Evolutionary conservation across 2,797 vertebrate species (phyloP).

Genomic region (Urocyon cinereoargenteus): DNA sequence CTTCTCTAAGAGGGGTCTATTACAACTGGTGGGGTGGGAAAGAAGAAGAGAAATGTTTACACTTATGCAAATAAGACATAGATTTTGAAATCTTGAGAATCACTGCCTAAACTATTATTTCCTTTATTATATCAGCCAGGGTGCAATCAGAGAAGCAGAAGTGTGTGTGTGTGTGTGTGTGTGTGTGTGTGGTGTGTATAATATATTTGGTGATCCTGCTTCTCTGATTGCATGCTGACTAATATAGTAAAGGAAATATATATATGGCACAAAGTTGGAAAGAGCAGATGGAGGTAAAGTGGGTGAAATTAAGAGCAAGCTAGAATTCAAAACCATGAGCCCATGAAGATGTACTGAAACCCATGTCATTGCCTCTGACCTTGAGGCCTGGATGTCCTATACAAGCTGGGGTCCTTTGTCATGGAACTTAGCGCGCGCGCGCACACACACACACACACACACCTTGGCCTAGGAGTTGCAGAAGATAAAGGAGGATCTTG

Average conservation of each 20-base stretch:
- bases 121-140: neutral
- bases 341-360: neutral
- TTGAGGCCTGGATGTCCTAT: neutral
- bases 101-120: neutral
- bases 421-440: neutral
- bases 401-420: neutral
- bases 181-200: neutral
- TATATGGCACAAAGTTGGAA: neutral
- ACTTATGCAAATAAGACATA: neutral
- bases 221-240: neutral
- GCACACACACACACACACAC: neutral
- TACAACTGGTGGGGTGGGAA: neutral
- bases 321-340: neutral
- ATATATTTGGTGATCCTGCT: neutral
- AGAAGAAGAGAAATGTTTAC: neutral
- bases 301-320: neutral
- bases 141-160: neutral
- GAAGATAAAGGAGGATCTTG: neutral
- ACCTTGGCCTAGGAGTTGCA: neutral
- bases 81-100: conserved; percentile 19
- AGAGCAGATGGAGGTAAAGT: conserved; percentile 16
- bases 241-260: neutral
- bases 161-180: neutral
- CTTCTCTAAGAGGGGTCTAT: conserved; percentile 26
- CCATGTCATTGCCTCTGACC: neutral